Evolutionary conservation across 2,113 vertebrate species (phyloP), one percentile per base, ranked within the genome.

Genomic region (Psettodes erumei): DNA sequence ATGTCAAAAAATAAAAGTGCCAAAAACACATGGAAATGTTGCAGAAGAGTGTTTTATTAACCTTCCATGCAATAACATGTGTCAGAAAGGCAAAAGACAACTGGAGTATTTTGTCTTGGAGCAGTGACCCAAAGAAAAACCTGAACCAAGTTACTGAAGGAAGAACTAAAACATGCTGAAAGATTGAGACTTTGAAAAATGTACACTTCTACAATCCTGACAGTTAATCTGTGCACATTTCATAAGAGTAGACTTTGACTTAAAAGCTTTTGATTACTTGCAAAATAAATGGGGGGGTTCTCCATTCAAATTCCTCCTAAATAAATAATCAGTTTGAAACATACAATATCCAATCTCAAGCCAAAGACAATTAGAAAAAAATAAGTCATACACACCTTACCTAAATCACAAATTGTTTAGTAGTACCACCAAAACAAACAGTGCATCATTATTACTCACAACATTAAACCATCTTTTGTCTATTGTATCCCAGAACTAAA

Each of bases 121-220:
- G 61, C 19, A 72, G 21, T 12, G 19, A 79, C 3, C 7, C 23
- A 60, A 59, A 74, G 59, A 77, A 72, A 62, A 58, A 77, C 23
- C 28, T 61, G 1, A 25, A 47, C 59, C n/a, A 53, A 69, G 38
- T 54, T 43, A 50, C 23, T 63, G 59, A 75, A 37, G 55, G 32
- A 51, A 42, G 37, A 83, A 90, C 77, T 59, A 68, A 75, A 83
- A 62, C 88, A 90, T 87, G 88, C 85, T 86, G 38, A 45, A 48
- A 81, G 63, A 33, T 50, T 75, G 55, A 78, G 70, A 86, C 79
- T 71, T 72, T 84, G 77, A 81, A 80, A 73, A 86, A 75, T 90
- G 63, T 89, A 87, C 89, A 91, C 43, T 5, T 75, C 76, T 81
- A 75, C 72, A 74, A 74, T 68, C 78, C 60, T 47, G 35, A 82